Base-by-base conservation (phyloP, 2,888 invertebrate genomes). In the Mallateleia sp. region DNA sequence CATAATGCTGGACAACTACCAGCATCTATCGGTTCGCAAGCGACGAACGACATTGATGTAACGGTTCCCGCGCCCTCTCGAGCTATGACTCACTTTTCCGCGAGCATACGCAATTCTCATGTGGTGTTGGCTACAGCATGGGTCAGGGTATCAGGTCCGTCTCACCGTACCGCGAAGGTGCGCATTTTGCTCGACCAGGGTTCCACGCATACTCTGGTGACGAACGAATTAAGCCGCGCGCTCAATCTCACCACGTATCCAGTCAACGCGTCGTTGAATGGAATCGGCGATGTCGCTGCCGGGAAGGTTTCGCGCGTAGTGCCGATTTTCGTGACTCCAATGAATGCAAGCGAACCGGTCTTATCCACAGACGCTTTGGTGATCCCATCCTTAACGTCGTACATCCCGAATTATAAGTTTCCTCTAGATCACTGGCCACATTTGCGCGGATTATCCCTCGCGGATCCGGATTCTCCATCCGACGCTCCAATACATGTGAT, bases 91-190 rank as follows among this genome's bases (percentile, higher is more conserved):
- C 45, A 45, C 14, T 14, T 45, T 4, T 11, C 14, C 7, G 6
- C 28, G 3, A 14, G 20, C 3, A 6, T 5, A 8, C 4, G 9
- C 2, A 20, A 4, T 14, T 14, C 14, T 20, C 20, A 24, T 9
- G 45, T 45, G 0, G 34, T 62, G 20, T 34, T 62, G 15, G 32
- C 62, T 38, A 62, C 62, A 5, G 62, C 62, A 20, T 62, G 62
- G 62, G 42, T 60, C 1, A 14, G 32, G 60, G 60, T 60, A 2
- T 28, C 60, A 9, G n/a, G 34, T 8, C 7, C 38, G 8, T 60
- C 38, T 32, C 60, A 60, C 9, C 60, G 60, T 7, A 34, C n/a
- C 15, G n/a, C 38, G 25, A 15, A 20, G 20, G 60, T 60, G 15
- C 28, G 60, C 5, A 34, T 15, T 3, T n/a, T 62, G 7, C 18